Conservation (phyloP, 2,888 invertebrate genomes). For the Xestia ashworthii region DNA sequence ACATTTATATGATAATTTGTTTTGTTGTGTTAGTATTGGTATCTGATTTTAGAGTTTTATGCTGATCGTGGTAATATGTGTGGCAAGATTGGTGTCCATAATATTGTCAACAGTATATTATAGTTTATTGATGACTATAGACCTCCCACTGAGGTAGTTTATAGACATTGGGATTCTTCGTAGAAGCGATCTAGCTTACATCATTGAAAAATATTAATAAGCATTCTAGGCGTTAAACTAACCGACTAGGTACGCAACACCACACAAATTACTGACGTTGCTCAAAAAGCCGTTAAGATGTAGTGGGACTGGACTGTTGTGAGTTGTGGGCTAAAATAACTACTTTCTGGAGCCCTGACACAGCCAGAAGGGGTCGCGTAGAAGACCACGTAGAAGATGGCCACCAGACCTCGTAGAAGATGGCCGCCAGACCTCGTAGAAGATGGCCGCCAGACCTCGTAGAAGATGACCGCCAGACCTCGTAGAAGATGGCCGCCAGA, state of each 20-base stretch:
- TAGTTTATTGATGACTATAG: background rate
- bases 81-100: background rate
- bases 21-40: constrained; percentile 37
- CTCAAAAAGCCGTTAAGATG: background rate
- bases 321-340: too few species aligned
- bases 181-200: background rate
- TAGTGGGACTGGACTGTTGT: too few species aligned
- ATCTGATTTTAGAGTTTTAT: constrained; percentile 9
- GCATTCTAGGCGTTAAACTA: background rate
- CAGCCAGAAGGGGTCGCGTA: too few species aligned
- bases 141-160: constrained; percentile 12
- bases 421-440: too few species aligned
- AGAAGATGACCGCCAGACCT: too few species aligned
- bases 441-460: too few species aligned
- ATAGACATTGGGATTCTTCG: background rate
- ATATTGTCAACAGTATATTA: constrained; percentile 35
- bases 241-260: background rate
- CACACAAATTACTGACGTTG: background rate
- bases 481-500: too few species aligned
- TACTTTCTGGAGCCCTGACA: too few species aligned
- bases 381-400: too few species aligned
- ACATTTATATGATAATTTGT: constrained; percentile 60
- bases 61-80: constrained; percentile 5
- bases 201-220: background rate
- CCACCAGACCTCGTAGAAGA: too few species aligned